Percentiles rank a stretch among this genome's conserved stretches.
phyloP scores from a whole-genome alignment of 2,797 vertebrate genomes.

The Arvicola amphibius region DNA sequence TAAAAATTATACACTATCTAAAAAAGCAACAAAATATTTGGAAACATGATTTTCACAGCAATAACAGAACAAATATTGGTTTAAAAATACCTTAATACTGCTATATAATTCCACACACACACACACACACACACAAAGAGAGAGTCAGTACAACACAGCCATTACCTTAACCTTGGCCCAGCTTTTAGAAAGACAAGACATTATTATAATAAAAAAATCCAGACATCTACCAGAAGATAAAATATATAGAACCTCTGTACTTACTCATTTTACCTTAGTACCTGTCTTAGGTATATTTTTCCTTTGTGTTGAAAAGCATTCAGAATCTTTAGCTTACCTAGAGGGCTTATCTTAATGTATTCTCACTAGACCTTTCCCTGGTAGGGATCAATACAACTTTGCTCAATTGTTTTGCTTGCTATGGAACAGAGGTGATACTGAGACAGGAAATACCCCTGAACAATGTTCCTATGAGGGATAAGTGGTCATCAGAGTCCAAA shows the following conservation, averaged over 20 bases:
- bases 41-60: neutral
- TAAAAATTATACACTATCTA: neutral
- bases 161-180: neutral
- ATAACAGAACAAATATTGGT: neutral
- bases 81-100: neutral
- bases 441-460: neutral
- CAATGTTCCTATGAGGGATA: neutral
- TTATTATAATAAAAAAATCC: neutral
- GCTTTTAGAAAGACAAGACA: neutral
- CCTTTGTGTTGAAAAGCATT: neutral
- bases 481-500: constrained; percentile 13
- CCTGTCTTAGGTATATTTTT: neutral
- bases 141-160: neutral
- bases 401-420: neutral
- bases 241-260: neutral
- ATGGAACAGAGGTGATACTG: neutral
- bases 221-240: neutral
- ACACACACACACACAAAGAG: too few relatives aligned
- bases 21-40: neutral
- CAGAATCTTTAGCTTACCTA: neutral
- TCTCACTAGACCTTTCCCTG: neutral
- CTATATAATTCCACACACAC: neutral
- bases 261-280: neutral
- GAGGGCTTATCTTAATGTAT: neutral
- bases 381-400: neutral